Conservation (phyloP, 2,113 vertebrate genomes). For the Nibea albiflora region DNA sequence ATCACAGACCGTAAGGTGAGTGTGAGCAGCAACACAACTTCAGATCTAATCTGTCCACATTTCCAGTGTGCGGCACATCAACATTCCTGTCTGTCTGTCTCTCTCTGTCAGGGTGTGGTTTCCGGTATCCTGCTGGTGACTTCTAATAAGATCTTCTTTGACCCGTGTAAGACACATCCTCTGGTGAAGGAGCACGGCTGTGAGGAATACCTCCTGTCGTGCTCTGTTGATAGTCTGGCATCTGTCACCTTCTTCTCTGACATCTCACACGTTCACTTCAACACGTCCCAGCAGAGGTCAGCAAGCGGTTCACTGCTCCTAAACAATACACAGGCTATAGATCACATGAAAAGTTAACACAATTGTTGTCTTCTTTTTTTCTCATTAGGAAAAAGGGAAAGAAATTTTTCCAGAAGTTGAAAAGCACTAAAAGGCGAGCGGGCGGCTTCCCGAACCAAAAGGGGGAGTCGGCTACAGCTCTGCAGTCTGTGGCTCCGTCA, state of each 20-base stretch:
- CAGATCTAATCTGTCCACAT: background rate
- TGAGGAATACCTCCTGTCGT: constrained; percentile 86
- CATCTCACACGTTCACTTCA: constrained; percentile 84
- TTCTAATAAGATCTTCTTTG: constrained; percentile 86
- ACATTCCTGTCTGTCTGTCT: background rate
- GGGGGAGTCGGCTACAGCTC: constrained; percentile 31
- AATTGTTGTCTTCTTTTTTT: background rate
- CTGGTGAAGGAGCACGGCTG: constrained; percentile 85
- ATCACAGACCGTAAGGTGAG: constrained; percentile 87
- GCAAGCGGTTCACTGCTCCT: constrained; percentile 16
- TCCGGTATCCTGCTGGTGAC: constrained; percentile 86
- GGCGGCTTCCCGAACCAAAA: constrained; percentile 27
- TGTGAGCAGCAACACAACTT: background rate
- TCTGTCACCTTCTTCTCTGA: constrained; percentile 84
- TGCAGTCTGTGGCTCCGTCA: constrained; percentile 29
- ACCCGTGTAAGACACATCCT: constrained; percentile 85
- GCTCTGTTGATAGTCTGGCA: constrained; percentile 78
- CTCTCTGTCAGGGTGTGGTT: constrained; percentile 81
- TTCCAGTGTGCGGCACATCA: background rate
- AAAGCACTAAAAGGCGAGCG: constrained; percentile 39
- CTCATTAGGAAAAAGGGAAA: constrained; percentile 75
- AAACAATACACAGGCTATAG: background rate
- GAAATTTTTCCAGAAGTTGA: constrained; percentile 74
- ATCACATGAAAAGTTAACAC: background rate
- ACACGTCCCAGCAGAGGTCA: constrained; percentile 79